These are phyloP conservation scores for Dermatemys mawii DNA, from an alignment of 2,113 vertebrate species.

Conservation along the genomic window DNA sequence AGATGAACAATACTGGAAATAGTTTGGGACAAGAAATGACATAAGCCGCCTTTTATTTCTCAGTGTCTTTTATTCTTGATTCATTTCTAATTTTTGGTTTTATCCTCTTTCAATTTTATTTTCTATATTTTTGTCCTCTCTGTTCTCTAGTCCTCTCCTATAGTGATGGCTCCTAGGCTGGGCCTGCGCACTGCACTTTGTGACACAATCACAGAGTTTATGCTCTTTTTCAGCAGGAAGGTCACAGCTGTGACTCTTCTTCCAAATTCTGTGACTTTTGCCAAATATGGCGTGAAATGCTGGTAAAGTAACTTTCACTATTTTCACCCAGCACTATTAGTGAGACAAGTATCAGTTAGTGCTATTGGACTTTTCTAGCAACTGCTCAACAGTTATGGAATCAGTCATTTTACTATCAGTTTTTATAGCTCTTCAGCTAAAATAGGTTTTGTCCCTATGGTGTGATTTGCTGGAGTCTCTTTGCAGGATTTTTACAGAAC, in stretches of 20 bases:
- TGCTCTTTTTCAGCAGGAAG: not conserved
- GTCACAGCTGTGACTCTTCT: not conserved
- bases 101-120: not conserved
- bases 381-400: not conserved
- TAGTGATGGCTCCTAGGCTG: not conserved
- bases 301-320: not conserved
- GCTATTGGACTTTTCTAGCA: not conserved
- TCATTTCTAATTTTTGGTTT: not conserved
- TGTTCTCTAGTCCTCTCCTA: not conserved
- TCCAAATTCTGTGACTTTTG: not conserved
- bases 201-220: not conserved
- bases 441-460: rapidly evolving
- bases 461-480: slow-evolving; percentile 36
- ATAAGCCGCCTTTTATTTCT: not conserved
- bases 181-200: not conserved
- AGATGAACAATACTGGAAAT: not conserved
- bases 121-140: not conserved
- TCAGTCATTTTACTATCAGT: slow-evolving; percentile 46
- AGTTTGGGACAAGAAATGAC: not conserved
- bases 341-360: slow-evolving; percentile 54
- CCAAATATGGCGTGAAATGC: not conserved
- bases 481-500: not conserved
- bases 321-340: not conserved
- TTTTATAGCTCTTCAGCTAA: slow-evolving; percentile 35
- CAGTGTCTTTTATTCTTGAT: not conserved